Evolutionary conservation across 1,140 invertebrate genomes (phyloP), one percentile per base, ranked within the genome.

Genomic region (Copidosoma floridanum): DNA sequence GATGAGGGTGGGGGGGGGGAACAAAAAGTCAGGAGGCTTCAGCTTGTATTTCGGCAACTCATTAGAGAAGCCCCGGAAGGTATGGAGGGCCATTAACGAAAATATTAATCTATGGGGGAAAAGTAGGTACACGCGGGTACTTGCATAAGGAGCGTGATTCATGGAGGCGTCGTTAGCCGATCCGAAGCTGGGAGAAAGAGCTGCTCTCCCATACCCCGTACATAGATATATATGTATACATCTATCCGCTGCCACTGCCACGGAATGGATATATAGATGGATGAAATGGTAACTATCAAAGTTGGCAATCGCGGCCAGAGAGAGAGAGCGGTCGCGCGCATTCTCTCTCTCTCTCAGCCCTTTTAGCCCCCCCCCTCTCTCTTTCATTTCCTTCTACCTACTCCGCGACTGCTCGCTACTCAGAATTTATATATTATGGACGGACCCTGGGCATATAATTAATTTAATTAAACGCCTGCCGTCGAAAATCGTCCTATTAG

Each of bases 391-490:
- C 59, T 50, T 40, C 59, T 37, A 10, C 50, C 55, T 29, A 12
- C 40, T 23, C 26, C 52, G 56, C 56, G 61, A 35, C 57, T 57
- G 29, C 63, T 65, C 63, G 67, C 68, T 61, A 70, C 64, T 65
- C 16, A 69, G 70, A 80, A 79, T 79, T 79, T 77, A 77, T n/a
- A n/a, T 77, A 78, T 79, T 71, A 76, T 73, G 69, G 69, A 65
- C 71, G 72, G 70, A 70, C 6, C 6, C 29, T 46, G 47, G 70
- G 75, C 78, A 77, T 79, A 80, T 79, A 77, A 80, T 79, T 79
- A 80, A 79, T 78, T 79, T 80, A 79, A 80, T 80, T 80, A 79
- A 79, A 79, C 74, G 70, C 67, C 64, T 68, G 64, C 66, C 71
- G 69, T 69, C 74, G 76, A 79, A 78, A 80, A 77, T 76, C 73